Evolutionary conservation across 2,797 vertebrate species (phyloP), one percentile per base, ranked within the genome.

Genomic region (Babyrousa celebensis): DNA sequence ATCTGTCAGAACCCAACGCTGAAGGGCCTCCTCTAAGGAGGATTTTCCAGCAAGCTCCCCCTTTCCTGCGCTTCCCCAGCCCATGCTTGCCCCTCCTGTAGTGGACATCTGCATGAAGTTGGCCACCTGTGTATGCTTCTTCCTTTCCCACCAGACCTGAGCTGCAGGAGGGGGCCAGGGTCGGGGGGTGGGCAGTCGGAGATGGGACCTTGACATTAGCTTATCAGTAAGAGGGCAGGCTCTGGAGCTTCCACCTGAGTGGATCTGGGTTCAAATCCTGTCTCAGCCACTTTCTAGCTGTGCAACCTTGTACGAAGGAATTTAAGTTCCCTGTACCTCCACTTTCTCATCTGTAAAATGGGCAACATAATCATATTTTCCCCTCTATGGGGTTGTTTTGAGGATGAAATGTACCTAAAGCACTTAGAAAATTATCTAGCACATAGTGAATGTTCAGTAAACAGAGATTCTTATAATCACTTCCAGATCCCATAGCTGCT

Each of bases 321-420:
- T 23, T 43, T 52, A 25, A n/a, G 21, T 29, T 48, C 43, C 16
- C 11, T 23, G 3, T 21, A 32, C 58, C 62, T 93, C 67, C 11
- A 29, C 29, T 60, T 89, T 89, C 52, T 91, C 36, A 56, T 78
- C 77, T 67, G 54, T 68, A 82, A 75, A 89, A 74, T 92, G 93
- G 79, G 25, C n/a, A 70, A 68, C 65, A 84, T 23, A 43, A 60
- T 52, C 5, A 0, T 27, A 20, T 29, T 17, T 15, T 12, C 6
- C 72, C 60, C 54, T 29, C 7, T 20, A 0, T 12, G 40, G 20
- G 63, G 54, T 20, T 92, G 17, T 86, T 82, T 63, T 23, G 54
- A 85, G 48, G n/a, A 54, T 56, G 12, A 74, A 63, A 67, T 16
- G 56, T 71, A 52, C 10, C 21, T 3, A n/a, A 58, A 54, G 32